A percentile compares a stretch with the other conserved stretches of the same genome.
Conservation (phyloP, 2,113 vertebrate species). For the Poicephalus gulielmi region DNA sequence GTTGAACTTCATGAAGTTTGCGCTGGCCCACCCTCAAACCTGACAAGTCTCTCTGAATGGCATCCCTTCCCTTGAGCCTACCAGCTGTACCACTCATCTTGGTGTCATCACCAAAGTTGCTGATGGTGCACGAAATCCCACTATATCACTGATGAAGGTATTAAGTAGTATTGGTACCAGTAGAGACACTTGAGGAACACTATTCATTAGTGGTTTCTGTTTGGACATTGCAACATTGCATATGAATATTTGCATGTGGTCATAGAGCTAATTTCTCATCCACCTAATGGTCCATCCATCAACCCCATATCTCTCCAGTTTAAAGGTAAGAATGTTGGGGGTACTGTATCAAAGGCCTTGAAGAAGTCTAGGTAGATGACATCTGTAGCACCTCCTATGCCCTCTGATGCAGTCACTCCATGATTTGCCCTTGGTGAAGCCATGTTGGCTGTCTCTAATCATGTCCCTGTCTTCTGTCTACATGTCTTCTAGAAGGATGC, state of each 20-base stretch:
- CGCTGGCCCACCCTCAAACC: neutral
- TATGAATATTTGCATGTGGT: neutral
- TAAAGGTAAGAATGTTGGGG: neutral
- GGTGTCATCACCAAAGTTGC: neutral
- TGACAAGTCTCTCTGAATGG: neutral
- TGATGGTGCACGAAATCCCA: neutral
- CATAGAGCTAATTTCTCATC: neutral
- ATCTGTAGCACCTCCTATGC: neutral
- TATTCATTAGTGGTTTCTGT: neutral
- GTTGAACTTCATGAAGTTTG: neutral
- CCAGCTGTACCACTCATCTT: neutral
- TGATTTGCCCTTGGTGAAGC: neutral
- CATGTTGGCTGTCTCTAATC: neutral
- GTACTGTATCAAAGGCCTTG: neutral
- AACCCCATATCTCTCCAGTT: neutral
- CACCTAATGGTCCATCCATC: neutral
- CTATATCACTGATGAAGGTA: neutral
- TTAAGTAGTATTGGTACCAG: neutral
- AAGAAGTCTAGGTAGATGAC: neutral
- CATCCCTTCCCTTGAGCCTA: neutral
- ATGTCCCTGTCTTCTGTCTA: neutral
- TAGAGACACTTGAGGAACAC: neutral
- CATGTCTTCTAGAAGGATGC: neutral
- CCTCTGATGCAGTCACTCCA: neutral
- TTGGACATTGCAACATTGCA: neutral